phyloP scores from a whole-genome alignment of 2,113 vertebrate species.

The Parus major region DNA sequence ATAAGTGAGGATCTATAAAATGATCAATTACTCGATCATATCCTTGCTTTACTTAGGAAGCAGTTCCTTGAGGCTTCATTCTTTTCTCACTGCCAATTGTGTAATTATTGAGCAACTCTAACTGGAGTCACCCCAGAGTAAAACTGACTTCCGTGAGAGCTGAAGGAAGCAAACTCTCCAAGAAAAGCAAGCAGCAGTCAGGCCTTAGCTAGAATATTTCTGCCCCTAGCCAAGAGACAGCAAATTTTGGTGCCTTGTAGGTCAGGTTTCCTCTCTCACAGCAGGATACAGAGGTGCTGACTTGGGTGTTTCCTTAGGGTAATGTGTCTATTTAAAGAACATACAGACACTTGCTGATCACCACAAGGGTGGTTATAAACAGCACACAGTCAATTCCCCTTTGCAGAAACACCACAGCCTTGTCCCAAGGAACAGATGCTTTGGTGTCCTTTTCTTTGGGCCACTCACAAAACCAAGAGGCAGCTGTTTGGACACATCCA shows the following conservation, averaged over 20 bases:
- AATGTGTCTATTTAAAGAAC: conserved; percentile 49
- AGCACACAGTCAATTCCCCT: not conserved
- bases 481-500: not conserved
- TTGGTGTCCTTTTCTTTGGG: not conserved
- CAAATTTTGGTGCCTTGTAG: conserved; percentile 10
- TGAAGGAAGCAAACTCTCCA: not conserved
- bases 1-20: not conserved
- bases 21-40: not conserved
- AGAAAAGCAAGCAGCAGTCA: conserved; percentile 2
- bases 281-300: conserved; percentile 68
- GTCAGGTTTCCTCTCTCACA: conserved; percentile 45
- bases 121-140: not conserved
- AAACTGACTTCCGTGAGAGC: not conserved
- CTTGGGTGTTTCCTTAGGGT: conserved; percentile 47
- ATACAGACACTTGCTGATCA: conserved; percentile 16
- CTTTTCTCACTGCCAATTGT: not conserved
- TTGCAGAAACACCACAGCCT: not conserved
- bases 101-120: not conserved
- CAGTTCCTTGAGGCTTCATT: not conserved
- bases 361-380: conserved; percentile 9
- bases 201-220: not conserved
- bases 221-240: not conserved
- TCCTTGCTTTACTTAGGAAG: conserved; percentile 9
- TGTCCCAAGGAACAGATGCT: not conserved
- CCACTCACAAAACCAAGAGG: fast-evolving